phyloP scores from a whole-genome alignment of 2,113 vertebrate genomes.

The Brienomyrus brachyistius region DNA sequence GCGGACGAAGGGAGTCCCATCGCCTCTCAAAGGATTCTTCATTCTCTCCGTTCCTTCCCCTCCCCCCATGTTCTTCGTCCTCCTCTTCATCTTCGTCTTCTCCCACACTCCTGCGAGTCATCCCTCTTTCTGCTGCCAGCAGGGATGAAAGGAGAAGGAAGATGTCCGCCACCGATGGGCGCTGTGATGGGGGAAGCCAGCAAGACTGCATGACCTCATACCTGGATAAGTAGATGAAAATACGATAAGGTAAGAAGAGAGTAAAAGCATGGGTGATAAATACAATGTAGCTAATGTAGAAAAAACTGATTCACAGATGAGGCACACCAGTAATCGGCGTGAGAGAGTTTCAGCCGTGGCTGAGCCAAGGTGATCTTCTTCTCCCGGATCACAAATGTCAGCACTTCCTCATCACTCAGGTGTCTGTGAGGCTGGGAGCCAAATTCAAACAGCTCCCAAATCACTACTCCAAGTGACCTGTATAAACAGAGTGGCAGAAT shows the following conservation, averaged over 20 bases:
- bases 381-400: constrained; percentile 83
- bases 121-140: constrained; percentile 61
- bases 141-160: constrained; percentile 84
- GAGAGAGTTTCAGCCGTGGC: constrained; percentile 78
- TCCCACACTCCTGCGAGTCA: constrained; percentile 40
- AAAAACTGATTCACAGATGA: not conserved
- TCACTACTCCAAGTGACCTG: constrained; percentile 86
- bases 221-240: constrained; percentile 51
- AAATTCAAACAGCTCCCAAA: constrained; percentile 90
- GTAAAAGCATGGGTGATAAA: not conserved
- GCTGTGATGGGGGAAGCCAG: constrained; percentile 76
- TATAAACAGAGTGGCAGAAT: constrained; percentile 4
- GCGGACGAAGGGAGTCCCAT: constrained; percentile 75
- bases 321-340: constrained; percentile 82
- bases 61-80: constrained; percentile 49
- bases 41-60: constrained; percentile 53
- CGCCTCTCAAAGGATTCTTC: constrained; percentile 81
- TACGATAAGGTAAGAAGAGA: not conserved
- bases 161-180: constrained; percentile 74
- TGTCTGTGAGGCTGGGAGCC: constrained; percentile 84
- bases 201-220: constrained; percentile 90
- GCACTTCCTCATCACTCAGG: constrained; percentile 80
- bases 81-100: constrained; percentile 58
- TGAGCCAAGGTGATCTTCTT: constrained; percentile 81
- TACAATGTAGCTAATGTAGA: not conserved